phyloP scores from a whole-genome alignment of 2,113 vertebrate genomes.

The Gadus chalcogrammus region DNA sequence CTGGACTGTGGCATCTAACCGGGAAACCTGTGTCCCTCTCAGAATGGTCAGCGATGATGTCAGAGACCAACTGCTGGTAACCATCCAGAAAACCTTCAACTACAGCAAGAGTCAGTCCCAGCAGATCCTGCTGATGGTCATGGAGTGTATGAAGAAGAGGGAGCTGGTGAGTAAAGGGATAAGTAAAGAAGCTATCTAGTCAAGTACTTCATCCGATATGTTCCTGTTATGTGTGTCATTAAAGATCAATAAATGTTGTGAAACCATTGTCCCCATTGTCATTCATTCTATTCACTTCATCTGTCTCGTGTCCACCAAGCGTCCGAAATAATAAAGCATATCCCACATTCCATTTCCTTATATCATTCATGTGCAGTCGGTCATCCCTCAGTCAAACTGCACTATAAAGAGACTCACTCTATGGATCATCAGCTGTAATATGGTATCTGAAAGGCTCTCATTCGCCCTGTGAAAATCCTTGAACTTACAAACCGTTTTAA shows the following conservation, averaged over 20 bases:
- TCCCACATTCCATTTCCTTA: too few species aligned
- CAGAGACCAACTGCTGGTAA: slow-evolving; percentile 91
- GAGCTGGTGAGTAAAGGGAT: slow-evolving; percentile 84
- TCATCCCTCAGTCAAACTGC: too few species aligned
- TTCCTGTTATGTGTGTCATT: slow-evolving; percentile 12
- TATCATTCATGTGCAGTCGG: too few species aligned
- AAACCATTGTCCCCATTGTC: slow-evolving; percentile 52
- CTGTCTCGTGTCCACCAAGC: slow-evolving; percentile 40
- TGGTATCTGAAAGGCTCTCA: slow-evolving; percentile 16
- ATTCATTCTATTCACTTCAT: slow-evolving; percentile 59
- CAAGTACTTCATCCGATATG: neutral
- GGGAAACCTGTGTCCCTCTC: slow-evolving; percentile 15
- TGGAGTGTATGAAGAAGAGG: slow-evolving; percentile 98
- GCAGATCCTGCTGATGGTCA: slow-evolving; percentile 87
- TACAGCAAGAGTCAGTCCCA: slow-evolving; percentile 89
- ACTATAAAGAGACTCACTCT: neutral
- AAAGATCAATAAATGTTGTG: slow-evolving; percentile 64
- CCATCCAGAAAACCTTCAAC: slow-evolving; percentile 97
- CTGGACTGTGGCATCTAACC: neutral
- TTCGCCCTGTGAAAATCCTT: neutral
- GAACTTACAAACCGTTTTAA: slow-evolving; percentile 18
- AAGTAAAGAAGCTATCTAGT: neutral
- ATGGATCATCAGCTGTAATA: slow-evolving; percentile 9
- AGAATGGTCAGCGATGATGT: slow-evolving; percentile 88
- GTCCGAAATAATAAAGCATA: slow-evolving; percentile 1